Evolutionary conservation across 2,888 invertebrate genomes (phyloP).

Genomic region (Campoplex capitator): DNA sequence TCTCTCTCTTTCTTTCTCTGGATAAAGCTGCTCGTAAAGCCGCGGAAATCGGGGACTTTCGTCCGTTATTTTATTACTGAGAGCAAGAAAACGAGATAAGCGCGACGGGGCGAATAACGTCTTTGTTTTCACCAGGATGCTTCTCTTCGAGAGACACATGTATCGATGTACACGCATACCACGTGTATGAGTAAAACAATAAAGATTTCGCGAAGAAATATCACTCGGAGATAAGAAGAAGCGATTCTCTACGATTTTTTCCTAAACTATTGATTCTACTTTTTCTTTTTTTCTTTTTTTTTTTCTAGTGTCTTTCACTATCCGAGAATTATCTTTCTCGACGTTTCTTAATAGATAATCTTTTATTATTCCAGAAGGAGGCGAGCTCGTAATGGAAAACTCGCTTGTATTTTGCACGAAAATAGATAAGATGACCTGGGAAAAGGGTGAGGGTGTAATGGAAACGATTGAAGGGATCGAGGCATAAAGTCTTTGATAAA

Average conservation of each 20-base stretch:
- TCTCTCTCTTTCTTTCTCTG: background rate
- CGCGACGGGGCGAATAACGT: constrained; percentile 78
- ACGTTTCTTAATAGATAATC: constrained; percentile 44
- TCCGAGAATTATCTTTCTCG: background rate
- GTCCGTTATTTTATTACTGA: constrained; percentile 82
- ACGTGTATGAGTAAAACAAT: background rate
- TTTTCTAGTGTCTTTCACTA: background rate
- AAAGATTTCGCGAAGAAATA: background rate
- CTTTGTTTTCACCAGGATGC: constrained; percentile 84
- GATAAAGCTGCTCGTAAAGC: constrained; percentile 54
- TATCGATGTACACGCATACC: background rate
- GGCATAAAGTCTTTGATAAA: background rate
- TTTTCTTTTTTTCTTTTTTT: background rate
- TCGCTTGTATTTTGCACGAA: constrained; percentile 27
- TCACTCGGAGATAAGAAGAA: constrained; percentile 54
- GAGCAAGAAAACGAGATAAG: constrained; percentile 79
- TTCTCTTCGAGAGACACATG: constrained; percentile 41
- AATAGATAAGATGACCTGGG: constrained; percentile 20
- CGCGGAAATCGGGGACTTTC: constrained; percentile 78
- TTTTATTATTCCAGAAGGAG: background rate
- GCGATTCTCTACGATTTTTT: constrained; percentile 26
- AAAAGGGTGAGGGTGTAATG: background rate
- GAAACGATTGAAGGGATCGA: constrained; percentile 6
- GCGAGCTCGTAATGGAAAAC: constrained; percentile 43
- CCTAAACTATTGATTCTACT: constrained; percentile 17